These are phyloP conservation scores for Carcharodon carcharias DNA, from an alignment of 2,797 vertebrate species.

Conservation along the genomic window DNA sequence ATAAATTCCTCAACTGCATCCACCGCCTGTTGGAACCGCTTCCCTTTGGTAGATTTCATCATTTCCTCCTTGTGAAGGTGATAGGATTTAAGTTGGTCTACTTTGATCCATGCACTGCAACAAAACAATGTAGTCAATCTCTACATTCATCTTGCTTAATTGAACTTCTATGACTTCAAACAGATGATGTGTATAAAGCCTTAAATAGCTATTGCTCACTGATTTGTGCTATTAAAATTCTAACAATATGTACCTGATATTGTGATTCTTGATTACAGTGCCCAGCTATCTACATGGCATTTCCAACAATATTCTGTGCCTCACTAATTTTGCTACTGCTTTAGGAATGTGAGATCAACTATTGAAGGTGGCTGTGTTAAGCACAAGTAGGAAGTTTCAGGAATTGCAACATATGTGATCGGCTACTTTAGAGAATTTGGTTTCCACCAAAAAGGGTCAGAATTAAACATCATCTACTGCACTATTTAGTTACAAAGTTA, in stretches of 20 bases:
- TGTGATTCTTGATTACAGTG: neutral
- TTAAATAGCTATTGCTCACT: neutral
- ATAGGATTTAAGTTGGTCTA: constrained; percentile 96
- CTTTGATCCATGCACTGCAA: constrained; percentile 94
- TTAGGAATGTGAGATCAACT: neutral
- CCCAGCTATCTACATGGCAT: neutral
- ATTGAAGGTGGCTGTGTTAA: neutral
- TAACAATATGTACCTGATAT: neutral
- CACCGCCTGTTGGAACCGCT: constrained; percentile 94
- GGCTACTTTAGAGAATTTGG: neutral
- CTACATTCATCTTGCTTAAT: neutral
- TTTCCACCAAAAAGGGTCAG: neutral
- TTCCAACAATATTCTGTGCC: neutral
- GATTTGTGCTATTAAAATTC: neutral
- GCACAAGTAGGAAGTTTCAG: neutral
- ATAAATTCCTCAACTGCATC: constrained; percentile 95
- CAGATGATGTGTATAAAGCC: neutral
- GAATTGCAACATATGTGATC: neutral
- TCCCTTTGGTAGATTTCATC: constrained; percentile 98
- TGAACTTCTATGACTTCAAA: neutral
- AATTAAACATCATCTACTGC: too few relatives aligned
- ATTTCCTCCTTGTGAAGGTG: constrained; percentile 96
- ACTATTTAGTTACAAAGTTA: too few relatives aligned
- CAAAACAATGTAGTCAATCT: constrained; percentile 21
- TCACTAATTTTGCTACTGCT: neutral